Conservation (phyloP, 2,113 vertebrate genomes). For the Megaceryle maxima region DNA sequence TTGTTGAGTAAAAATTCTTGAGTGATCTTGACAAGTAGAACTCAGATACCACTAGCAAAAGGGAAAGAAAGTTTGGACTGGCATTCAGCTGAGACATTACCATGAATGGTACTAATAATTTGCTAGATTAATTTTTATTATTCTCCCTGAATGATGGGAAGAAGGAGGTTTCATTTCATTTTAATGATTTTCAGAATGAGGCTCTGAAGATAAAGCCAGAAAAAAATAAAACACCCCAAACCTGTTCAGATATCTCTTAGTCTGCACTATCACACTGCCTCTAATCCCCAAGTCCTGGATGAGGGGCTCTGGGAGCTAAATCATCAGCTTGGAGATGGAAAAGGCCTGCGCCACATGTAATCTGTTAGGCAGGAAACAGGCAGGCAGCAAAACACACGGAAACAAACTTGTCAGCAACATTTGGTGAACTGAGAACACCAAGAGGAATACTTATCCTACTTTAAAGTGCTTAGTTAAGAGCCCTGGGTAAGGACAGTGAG, state of each 20-base stretch:
- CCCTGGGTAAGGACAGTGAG: background rate
- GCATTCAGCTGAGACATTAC: background rate
- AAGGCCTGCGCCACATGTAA: fast-evolving
- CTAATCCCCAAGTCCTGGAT: background rate
- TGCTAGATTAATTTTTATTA: slow-evolving; percentile 13
- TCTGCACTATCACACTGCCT: background rate
- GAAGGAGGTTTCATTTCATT: slow-evolving; percentile 9
- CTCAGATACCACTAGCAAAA: background rate
- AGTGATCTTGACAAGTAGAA: background rate
- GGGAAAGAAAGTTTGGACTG: background rate
- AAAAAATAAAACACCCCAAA: background rate
- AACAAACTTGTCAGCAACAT: background rate
- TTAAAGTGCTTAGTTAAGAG: background rate
- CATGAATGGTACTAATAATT: background rate
- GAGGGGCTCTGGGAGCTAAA: background rate
- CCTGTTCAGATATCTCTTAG: background rate
- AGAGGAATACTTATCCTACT: background rate
- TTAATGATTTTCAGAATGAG: background rate
- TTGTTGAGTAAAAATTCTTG: background rate
- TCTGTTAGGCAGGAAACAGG: background rate
- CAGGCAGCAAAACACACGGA: background rate
- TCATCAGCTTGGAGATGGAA: background rate
- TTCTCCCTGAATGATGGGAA: background rate
- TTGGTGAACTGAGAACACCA: background rate
- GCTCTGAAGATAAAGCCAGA: background rate